phyloP scores from a whole-genome alignment of 1,140 invertebrate species.

The Hormaphis cornu region DNA sequence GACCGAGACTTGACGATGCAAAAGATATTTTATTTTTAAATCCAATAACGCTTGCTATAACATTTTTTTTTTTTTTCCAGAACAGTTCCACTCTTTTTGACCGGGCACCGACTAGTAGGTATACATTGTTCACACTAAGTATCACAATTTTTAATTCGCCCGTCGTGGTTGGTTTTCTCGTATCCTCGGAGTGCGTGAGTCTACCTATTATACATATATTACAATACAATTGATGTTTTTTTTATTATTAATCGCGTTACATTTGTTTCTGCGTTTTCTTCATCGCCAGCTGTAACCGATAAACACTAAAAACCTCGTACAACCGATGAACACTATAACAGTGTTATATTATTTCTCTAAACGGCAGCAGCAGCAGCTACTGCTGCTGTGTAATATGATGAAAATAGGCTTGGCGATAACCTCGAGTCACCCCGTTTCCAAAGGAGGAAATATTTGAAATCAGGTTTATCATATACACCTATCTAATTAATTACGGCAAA shows the following conservation, averaged over 20 bases:
- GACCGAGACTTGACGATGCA: no score
- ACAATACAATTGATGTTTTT: not conserved
- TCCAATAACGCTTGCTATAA: no score
- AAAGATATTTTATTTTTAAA: no score
- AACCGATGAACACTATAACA: no score
- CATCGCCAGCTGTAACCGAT: not conserved
- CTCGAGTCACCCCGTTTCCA: conserved; percentile 15
- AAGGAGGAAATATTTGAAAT: conserved; percentile 22
- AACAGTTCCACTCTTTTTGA: no score
- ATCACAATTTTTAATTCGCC: no score
- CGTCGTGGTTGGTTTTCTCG: no score
- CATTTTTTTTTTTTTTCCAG: no score
- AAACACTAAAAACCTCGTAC: not conserved
- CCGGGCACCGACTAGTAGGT: no score
- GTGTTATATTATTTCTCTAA: no score
- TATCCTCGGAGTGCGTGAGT: not conserved
- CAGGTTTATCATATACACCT: not conserved
- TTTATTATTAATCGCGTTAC: not conserved
- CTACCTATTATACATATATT: not conserved
- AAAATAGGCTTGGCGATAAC: conserved; percentile 26
- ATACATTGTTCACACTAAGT: no score
- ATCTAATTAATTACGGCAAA: not conserved
- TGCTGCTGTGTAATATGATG: not conserved
- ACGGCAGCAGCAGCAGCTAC: no score
- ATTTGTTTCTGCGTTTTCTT: not conserved